Base-by-base conservation (phyloP, 92 coral and sea anemone genomes). In the Epizoanthus stellaris region DNA sequence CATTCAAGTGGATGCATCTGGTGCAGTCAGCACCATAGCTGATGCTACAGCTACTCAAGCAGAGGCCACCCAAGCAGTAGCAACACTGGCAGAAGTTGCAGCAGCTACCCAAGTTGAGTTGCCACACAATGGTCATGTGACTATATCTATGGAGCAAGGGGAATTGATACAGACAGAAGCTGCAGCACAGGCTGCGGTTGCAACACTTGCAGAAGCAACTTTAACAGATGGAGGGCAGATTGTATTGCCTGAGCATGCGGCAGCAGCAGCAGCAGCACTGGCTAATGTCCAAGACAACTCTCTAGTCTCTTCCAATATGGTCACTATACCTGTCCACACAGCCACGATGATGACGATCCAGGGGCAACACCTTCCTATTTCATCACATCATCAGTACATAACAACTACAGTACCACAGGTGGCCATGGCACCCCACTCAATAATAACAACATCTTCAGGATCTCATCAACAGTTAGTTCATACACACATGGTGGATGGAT, bases 401-500 rank as follows among this genome's bases (percentile, higher is more conserved):
- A 88, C 93, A 12, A 83, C 95, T 14, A 90, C 95, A 12, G 95
- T 97, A 5, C 98, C 99, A 4, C 99, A 97, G 67, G 99, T 97
- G 74, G 99, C 99, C 38, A 97, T 97, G 99, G 99, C 99, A 77
- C 99, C 99, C 16, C 98, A 97, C 70, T 87, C 99, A 20, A 97
- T 90, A 43, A 87, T 94, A 67, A 88, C 89, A 61, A 97, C 99
- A 15, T 93, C 93, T 17, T 92, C 95, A 70, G 89, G 94, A n/a
- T 87, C 95, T 6, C 77, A 88, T 53, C 87, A 86, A 70, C 93
- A 91, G 17, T 85, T 89, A 30, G 88, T 91, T 6, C 97, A 92
- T 81, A 82, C 95, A 2, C 98, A 97, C 61, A 89, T 94, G 61
- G 98, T 95, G 0, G 99, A 92, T 81, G 90, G 93, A 1, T 70